phyloP scores from a whole-genome alignment of 2,113 vertebrate species.

The Smithornis capensis region DNA sequence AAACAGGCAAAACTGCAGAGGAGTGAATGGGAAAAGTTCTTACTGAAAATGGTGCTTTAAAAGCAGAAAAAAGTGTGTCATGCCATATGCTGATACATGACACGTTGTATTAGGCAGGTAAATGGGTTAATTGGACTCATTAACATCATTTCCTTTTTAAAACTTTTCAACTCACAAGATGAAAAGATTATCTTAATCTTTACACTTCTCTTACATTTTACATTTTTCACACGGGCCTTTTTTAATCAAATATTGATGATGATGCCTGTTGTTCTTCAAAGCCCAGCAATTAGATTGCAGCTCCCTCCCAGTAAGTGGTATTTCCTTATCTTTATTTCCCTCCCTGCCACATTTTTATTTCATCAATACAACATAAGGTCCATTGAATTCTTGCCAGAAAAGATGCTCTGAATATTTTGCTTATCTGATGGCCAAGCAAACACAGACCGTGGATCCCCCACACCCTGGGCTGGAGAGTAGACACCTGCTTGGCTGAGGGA shows the following conservation, averaged over 20 bases:
- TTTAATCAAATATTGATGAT: conserved; percentile 83
- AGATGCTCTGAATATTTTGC: not conserved
- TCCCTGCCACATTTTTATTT: not conserved
- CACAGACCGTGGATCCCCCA: not conserved
- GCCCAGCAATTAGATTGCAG: conserved; percentile 71
- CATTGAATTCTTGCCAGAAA: not conserved
- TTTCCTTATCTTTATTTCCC: conserved; percentile 45
- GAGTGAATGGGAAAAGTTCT: not conserved
- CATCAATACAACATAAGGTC: not conserved
- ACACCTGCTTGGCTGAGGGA: not conserved
- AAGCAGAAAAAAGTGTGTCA: not conserved
- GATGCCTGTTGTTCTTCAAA: conserved; percentile 82
- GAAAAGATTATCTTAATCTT: conserved; percentile 63
- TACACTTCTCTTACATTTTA: conserved; percentile 68
- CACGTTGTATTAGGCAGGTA: conserved; percentile 13
- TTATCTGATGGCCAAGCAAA: not conserved
- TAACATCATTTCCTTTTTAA: conserved; percentile 60
- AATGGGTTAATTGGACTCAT: conserved; percentile 62
- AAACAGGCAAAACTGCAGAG: not conserved
- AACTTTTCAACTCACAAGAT: conserved; percentile 59
- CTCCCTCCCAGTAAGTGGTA: conserved; percentile 54
- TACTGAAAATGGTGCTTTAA: not conserved
- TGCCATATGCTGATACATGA: not conserved
- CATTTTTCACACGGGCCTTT: conserved; percentile 70
- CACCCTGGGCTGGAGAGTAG: not conserved